Conservation (phyloP, 2,113 vertebrate genomes). For the Psephotus haematonotus region DNA sequence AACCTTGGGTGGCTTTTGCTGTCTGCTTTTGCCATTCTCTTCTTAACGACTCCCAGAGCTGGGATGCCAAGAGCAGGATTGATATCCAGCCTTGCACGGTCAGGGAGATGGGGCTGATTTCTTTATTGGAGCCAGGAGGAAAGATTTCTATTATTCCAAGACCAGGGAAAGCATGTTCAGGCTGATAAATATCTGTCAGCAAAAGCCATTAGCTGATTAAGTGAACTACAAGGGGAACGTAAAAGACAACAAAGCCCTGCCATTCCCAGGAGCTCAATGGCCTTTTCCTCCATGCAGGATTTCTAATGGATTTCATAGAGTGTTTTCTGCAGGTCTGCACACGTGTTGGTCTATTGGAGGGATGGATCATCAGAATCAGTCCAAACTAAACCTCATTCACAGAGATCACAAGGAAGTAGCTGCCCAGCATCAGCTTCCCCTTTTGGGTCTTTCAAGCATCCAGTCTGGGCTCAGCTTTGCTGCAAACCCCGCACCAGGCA, state of each 20-base stretch:
- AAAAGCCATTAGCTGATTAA: constrained; percentile 37
- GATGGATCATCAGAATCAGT: background rate
- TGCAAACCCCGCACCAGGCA: background rate
- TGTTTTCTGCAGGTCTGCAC: background rate
- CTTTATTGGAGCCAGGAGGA: constrained; percentile 41
- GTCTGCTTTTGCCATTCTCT: constrained; percentile 36
- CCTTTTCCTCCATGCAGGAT: background rate
- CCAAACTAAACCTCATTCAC: background rate
- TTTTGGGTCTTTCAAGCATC: background rate
- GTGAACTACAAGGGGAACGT: background rate
- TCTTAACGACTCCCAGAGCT: background rate
- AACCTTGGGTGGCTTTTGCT: constrained; percentile 22
- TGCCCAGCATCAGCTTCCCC: background rate
- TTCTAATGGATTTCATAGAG: background rate
- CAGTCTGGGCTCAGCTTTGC: background rate
- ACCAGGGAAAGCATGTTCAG: background rate
- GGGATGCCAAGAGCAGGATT: constrained; percentile 43
- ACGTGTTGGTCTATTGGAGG: background rate
- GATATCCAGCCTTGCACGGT: background rate
- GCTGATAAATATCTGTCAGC: constrained; percentile 57
- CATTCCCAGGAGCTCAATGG: background rate
- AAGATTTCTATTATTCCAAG: constrained; percentile 32
- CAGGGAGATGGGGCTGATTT: background rate
- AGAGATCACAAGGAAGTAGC: background rate
- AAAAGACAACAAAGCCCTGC: background rate